A percentile compares a stretch with the other conserved stretches of the same genome.
These are phyloP conservation scores for Colius striatus DNA, from an alignment of 2,113 vertebrate species.

Conservation along the genomic window DNA sequence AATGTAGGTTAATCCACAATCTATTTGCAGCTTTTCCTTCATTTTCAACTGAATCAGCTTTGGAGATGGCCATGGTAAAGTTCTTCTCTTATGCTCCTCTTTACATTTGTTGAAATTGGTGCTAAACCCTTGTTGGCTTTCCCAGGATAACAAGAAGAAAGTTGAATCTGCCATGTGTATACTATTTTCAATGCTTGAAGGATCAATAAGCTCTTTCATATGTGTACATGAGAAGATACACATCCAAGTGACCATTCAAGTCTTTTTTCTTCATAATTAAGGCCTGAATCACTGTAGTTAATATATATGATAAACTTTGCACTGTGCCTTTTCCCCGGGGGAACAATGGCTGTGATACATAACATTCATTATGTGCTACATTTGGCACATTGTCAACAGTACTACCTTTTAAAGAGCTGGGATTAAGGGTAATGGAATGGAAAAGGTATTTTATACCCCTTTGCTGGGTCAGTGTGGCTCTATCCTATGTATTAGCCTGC, in stretches of 20 bases:
- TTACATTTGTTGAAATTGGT: neutral
- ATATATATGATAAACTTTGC: neutral
- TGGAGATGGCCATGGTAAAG: neutral
- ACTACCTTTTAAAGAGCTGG: neutral
- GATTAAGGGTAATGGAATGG: constrained; percentile 45
- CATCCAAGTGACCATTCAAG: neutral
- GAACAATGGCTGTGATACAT: constrained; percentile 46
- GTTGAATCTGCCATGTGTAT: neutral
- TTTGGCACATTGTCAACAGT: constrained; percentile 29
- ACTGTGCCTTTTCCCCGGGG: neutral
- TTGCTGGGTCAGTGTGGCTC: neutral
- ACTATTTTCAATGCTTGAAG: accelerated
- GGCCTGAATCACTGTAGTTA: neutral
- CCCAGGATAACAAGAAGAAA: neutral
- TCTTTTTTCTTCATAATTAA: constrained; percentile 1
- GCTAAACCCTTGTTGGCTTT: neutral
- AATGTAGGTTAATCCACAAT: neutral
- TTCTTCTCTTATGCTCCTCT: neutral
- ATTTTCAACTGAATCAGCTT: neutral
- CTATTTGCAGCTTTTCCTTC: accelerated
- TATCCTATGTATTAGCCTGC: neutral
- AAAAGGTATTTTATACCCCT: constrained; percentile 32
- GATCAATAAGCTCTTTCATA: neutral
- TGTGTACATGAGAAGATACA: neutral
- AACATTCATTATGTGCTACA: constrained; percentile 22